These are phyloP conservation scores for Tethya wilhelma DNA, from an alignment of 37 sponge, comb jelly and placozoan genomes.

Conservation along the genomic window DNA sequence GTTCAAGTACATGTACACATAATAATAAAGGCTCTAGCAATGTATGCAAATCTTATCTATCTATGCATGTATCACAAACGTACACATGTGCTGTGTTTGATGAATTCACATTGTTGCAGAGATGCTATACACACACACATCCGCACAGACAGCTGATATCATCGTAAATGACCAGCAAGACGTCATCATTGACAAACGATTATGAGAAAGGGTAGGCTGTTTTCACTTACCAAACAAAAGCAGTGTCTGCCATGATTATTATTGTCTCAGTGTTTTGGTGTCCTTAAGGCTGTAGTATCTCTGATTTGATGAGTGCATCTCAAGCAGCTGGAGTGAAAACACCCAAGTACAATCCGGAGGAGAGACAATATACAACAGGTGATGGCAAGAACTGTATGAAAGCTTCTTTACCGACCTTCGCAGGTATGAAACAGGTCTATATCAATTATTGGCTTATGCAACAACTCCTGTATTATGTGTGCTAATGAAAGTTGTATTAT, in stretches of 20 bases:
- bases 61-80: too few species aligned
- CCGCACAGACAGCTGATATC: constrained; percentile 30
- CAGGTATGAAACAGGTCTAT: constrained; percentile 17
- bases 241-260: background rate
- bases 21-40: background rate
- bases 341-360: constrained; percentile 15
- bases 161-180: background rate
- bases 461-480: too few species aligned
- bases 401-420: constrained; percentile 2
- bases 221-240: background rate
- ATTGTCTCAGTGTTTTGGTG: constrained; percentile 20
- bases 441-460: too few species aligned
- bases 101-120: too few species aligned
- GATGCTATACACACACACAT: background rate
- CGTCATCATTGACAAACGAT: background rate
- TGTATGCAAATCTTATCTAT: background rate
- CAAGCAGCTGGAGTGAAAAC: constrained; percentile 6
- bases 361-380: constrained; percentile 16
- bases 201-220: constrained; percentile 45
- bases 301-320: constrained; percentile 7
- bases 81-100: too few species aligned
- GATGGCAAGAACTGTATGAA: background rate
- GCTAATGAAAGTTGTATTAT: too few species aligned
- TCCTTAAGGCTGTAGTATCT: background rate
- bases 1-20: background rate